Base-by-base conservation (phyloP, 2,888 invertebrate genomes). In the Plusia festucae region DNA sequence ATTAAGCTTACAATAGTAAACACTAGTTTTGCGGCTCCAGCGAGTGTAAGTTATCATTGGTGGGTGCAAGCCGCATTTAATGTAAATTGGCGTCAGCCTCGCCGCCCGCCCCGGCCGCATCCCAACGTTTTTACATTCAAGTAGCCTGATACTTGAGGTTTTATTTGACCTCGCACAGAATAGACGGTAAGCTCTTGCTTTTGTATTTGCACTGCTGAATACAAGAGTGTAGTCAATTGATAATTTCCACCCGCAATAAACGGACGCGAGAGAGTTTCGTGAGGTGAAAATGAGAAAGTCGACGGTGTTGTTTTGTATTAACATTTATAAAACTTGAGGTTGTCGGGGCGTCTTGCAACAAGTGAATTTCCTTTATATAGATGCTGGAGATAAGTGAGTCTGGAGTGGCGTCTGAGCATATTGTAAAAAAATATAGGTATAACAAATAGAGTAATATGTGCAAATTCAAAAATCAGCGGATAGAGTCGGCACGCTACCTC, bases 101-200 rank as follows among this genome's bases (percentile, higher is more conserved):
- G 82, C 85, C 85, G 84, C 84, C 81, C 78, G 82, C 79, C 83
- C 85, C 85, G 78, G 83, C 87, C 88, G 90, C 88, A 88, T 88
- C 88, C 89, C 88, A 85, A 86, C 88, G 90, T 93, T 92, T 93
- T 93, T 91, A 90, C 89, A 92, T 91, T 92, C 90, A 92, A 93
- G 92, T 91, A 90, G 90, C 88, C 56, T 88, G 87, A 88, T 90
- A 89, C 92, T 93, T 89, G 87, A 90, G 88, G 89, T 89, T 93
- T 91, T 92, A 91, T 91, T 90, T 86, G 86, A 87, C 86, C 87
- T 82, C 82, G 84, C 86, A 85, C 85, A 84, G 84, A 88, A 85
- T 88, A 88, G 89, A 90, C 86, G 85, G 85, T 85, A 88, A 88
- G 86, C 88, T 86, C 88, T 91, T 84, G 87, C 86, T 85, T 91